A percentile compares a stretch with the other conserved stretches of the same genome.
Conservation (phyloP, 2,113 vertebrate species). For the Pedionomus torquatus region DNA sequence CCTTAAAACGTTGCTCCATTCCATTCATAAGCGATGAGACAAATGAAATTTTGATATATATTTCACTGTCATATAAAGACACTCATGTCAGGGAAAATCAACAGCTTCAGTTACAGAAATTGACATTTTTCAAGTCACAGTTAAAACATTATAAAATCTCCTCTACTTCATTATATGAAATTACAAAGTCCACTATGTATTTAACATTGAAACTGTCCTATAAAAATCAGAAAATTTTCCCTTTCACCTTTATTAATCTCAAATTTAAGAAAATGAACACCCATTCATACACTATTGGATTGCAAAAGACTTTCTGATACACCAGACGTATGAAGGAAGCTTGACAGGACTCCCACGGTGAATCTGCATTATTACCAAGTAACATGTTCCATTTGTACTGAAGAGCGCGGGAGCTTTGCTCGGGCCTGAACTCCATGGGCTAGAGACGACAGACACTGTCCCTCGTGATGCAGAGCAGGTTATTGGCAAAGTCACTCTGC, state of each 20-base stretch:
- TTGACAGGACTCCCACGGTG: not conserved
- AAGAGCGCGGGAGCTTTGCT: not conserved
- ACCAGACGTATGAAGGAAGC: not conserved
- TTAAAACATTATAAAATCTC: not conserved
- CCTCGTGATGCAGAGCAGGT: not conserved
- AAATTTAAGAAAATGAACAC: not conserved
- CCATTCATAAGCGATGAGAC: slow-evolving; percentile 22
- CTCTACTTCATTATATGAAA: not conserved
- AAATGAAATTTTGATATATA: not conserved
- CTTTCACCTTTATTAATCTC: not conserved
- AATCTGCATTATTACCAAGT: not conserved
- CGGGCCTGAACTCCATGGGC: accelerated
- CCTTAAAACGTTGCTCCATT: slow-evolving; percentile 26
- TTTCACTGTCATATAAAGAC: not conserved
- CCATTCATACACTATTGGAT: not conserved
- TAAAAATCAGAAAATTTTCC: not conserved
- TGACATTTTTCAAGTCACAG: not conserved
- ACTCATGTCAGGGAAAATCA: not conserved
- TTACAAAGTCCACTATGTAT: not conserved
- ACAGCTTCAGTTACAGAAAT: not conserved
- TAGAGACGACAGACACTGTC: not conserved
- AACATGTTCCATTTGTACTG: not conserved
- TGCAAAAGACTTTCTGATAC: not conserved
- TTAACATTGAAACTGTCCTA: not conserved
- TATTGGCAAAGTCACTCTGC: not conserved